Base-by-base conservation (phyloP, 2,888 invertebrate species). In the Osmoderma eremita region DNA sequence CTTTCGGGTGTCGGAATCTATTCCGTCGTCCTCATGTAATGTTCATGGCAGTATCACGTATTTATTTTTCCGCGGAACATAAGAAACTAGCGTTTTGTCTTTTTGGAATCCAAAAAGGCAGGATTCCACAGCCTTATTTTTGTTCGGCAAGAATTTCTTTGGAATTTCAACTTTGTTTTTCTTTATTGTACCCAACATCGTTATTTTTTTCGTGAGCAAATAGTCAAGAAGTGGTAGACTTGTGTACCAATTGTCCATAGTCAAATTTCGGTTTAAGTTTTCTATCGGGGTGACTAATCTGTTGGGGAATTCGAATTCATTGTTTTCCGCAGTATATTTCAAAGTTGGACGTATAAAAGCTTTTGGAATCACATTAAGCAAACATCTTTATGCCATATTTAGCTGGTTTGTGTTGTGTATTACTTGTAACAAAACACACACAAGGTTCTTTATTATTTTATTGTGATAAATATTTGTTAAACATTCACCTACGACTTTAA, bases 211-310 rank as follows among this genome's bases (percentile, higher is more conserved):
- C 24, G 24, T 5, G 24, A 24, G 24, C 24, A 24, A 24, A n/a
- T n/a, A n/a, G n/a, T n/a, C n/a, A n/a, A n/a, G n/a, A n/a, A n/a
- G n/a, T n/a, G n/a, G n/a, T n/a, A n/a, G n/a, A n/a, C n/a, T n/a
- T n/a, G n/a, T n/a, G n/a, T n/a, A n/a, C n/a, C n/a, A n/a, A 24
- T 24, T 24, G 24, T 24, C 24, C 24, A 3, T 24, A 24, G 24
- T 24, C 24, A 76, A 68, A 65, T 74, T 76, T 45, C 71, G 53
- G 64, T 70, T 67, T 20, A 71, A 64, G 30, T 67, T 49, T 50
- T 67, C 63, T 49, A 67, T 68, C 36, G 65, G 67, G 42, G 17
- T 58, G 41, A 24, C 24, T 5, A 24, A 24, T 24, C 24, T 24
- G 24, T 24, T 24, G 24, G 24, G 24, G 24, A 24, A 5, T 24